Base-by-base conservation (phyloP, 2,797 vertebrate species). In the Diceros bicornis region DNA sequence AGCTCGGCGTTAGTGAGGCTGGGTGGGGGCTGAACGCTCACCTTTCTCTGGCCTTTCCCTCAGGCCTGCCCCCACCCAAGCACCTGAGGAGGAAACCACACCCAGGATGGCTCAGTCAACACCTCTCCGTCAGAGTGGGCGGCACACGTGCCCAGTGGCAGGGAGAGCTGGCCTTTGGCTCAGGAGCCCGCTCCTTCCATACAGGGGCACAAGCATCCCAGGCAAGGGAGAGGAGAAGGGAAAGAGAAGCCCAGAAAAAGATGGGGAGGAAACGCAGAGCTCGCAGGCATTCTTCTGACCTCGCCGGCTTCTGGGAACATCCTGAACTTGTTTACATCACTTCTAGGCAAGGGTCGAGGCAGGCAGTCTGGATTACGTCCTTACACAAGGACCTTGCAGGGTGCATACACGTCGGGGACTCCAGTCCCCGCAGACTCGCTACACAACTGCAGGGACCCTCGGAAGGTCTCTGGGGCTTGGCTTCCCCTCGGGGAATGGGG, bases 311-410 rank as follows among this genome's bases (percentile, higher is more conserved):
- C 93, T 61, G 0, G 16, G 93, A 78, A 94, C 94, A 88, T 81
- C 87, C 91, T 83, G 52, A 10, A 44, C 91, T 97, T 96, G 94
- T 94, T 97, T 95, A 95, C 34, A 83, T 78, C 86, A 44, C 64
- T 34, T 21, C 14, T 0, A 82, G 57, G 81, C 90, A 62, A 64
- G 84, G 88, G 69, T 66, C 11, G 9, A 82, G 47, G 95, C 64
- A 17, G 47, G 29, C 0, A 14, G 20, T 47, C 96, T 83, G 94
- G 94, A 85, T 61, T 71, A 4, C 2, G 11, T 95, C 96, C 72
- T 27, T 44, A 27, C 52, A 77, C 82, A 23, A 44, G 50, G 93
- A 52, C 62, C n/a, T 77, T 78, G 62, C 50, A 1, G 85, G 62
- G 71, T 1, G 62, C 23, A 16, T n/a, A 14, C 59, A 47, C 0